Conservation (phyloP, 2,113 vertebrate genomes). For the Pseudolaguvia tuberculata region DNA sequence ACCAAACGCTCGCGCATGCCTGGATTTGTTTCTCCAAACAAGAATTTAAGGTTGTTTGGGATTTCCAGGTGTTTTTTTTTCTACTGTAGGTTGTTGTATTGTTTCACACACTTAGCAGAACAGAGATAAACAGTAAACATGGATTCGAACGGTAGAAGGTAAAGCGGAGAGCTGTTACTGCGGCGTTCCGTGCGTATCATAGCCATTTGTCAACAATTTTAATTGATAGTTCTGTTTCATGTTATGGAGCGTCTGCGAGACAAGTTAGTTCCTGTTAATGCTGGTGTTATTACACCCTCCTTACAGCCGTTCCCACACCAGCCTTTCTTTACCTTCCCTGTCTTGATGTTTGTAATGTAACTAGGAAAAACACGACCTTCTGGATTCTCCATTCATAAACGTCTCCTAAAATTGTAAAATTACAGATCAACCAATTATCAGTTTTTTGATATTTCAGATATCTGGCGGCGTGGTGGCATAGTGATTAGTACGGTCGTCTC, state of each 20-base stretch:
- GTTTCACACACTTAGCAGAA: background rate
- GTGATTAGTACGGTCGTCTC: no score
- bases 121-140: background rate
- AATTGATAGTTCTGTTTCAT: background rate
- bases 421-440: no score
- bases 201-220: background rate
- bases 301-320: background rate
- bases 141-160: background rate
- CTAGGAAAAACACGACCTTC: background rate
- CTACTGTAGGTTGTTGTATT: background rate
- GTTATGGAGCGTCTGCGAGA: background rate
- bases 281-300: background rate
- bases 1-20: conserved; percentile 1
- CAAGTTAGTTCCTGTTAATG: background rate
- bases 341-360: background rate
- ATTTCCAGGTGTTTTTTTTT: background rate
- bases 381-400: background rate
- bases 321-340: background rate
- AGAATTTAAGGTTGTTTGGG: conserved; percentile 9
- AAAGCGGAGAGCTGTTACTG: background rate
- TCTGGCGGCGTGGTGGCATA: no score
- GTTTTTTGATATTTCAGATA: no score
- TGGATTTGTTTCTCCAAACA: conserved; percentile 2
- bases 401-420: no score
- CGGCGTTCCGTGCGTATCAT: background rate